These are phyloP conservation scores for Danio rerio DNA, from an alignment of 2,113 vertebrate genomes.

Conservation along the genomic window GRCz12tu NC_133186.1:3185501-3186000, in stretches of 20 bases:
- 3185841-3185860: conserved; percentile 36
- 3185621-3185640: neutral
- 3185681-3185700: too few relatives aligned
- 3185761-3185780: neutral
- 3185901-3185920: conserved; percentile 43
- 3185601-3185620: too few relatives aligned
- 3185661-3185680: neutral
- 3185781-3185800: neutral
- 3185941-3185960: conserved; percentile 19
- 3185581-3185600: too few relatives aligned
- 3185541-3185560: too few relatives aligned
- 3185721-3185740: neutral
- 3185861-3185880: conserved; percentile 51
- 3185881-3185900: conserved; percentile 15
- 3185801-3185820: conserved; percentile 12
- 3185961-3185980: conserved; percentile 22
- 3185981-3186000: conserved; percentile 5
- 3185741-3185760: neutral
- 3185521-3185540: too few relatives aligned
- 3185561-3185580: too few relatives aligned
- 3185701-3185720: neutral
- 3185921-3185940: conserved; percentile 43
- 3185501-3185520: too few relatives aligned
- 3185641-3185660: too few relatives aligned
- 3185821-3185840: conserved; percentile 13